These are phyloP conservation scores for Paguma larvata DNA, from an alignment of 2,797 vertebrate genomes.

Conservation along the genomic window DNA sequence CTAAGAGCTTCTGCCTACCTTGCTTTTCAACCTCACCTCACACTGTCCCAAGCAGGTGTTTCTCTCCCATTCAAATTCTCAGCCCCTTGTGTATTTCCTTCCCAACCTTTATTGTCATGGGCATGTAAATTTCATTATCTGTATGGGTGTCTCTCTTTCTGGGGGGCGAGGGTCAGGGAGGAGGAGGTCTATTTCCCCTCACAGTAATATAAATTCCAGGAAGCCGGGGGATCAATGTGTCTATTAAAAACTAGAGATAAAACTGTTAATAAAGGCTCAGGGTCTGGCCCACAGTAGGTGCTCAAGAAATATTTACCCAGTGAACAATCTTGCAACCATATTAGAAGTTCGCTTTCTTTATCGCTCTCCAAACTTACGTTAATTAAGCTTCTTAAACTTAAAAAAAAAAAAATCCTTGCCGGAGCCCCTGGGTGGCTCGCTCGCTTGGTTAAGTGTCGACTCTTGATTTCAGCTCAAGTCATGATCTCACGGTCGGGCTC, in stretches of 20 bases:
- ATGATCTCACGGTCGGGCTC: too few species aligned
- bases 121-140: neutral
- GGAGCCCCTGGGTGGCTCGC: too few species aligned
- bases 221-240: neutral
- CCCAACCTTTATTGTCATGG: neutral
- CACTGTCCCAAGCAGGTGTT: neutral
- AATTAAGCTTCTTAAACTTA: constrained; percentile 15
- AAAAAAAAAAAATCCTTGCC: neutral
- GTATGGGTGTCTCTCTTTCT: neutral
- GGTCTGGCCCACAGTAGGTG: neutral
- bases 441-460: too few species aligned
- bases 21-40: too few species aligned
- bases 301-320: constrained; percentile 28
- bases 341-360: constrained; percentile 25
- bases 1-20: too few species aligned
- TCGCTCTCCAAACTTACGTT: neutral
- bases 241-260: neutral
- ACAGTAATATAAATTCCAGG: neutral
- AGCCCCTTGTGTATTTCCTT: neutral
- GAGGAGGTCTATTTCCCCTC: neutral
- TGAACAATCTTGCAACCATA: neutral
- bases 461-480: too few species aligned
- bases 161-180: too few species aligned
- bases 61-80: neutral
- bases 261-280: neutral